Conservation (phyloP, 2,888 invertebrate species). For the Laothoe populi region DNA sequence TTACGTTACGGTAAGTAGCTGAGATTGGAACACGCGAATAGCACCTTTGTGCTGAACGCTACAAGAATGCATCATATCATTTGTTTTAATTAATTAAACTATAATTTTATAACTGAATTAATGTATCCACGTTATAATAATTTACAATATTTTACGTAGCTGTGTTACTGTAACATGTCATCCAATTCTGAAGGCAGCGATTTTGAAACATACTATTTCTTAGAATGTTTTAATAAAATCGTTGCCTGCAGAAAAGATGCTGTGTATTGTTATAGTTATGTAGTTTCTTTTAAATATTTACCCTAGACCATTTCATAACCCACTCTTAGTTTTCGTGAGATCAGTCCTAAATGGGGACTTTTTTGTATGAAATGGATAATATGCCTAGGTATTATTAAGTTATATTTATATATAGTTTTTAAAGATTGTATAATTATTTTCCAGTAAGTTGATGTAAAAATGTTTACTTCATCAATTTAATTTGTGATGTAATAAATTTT, state of each 20-base stretch:
- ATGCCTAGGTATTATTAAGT: constrained; percentile 41
- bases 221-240: not conserved
- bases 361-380: constrained; percentile 79
- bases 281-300: constrained; percentile 17
- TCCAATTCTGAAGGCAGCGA: constrained; percentile 24
- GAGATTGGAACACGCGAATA: constrained; percentile 52
- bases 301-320: constrained; percentile 26
- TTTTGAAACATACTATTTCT: not conserved
- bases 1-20: constrained; percentile 2
- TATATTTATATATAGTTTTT: constrained; percentile 29
- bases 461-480: constrained; percentile 18
- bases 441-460: constrained; percentile 22
- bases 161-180: constrained; percentile 36
- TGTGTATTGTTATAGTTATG: constrained; percentile 18
- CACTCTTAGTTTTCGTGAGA: constrained; percentile 34
- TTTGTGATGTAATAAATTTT: constrained; percentile 27
- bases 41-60: constrained; percentile 67
- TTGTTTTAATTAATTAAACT: constrained; percentile 82
- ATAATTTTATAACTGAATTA: constrained; percentile 72
- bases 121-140: constrained; percentile 67
- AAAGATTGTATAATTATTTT: not conserved
- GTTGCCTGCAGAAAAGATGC: not conserved
- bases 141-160: constrained; percentile 53
- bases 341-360: constrained; percentile 74
- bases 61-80: constrained; percentile 86